These are phyloP conservation scores for Epicauta chinensis DNA, from an alignment of 1,140 invertebrate genomes.

Conservation along the genomic window DNA sequence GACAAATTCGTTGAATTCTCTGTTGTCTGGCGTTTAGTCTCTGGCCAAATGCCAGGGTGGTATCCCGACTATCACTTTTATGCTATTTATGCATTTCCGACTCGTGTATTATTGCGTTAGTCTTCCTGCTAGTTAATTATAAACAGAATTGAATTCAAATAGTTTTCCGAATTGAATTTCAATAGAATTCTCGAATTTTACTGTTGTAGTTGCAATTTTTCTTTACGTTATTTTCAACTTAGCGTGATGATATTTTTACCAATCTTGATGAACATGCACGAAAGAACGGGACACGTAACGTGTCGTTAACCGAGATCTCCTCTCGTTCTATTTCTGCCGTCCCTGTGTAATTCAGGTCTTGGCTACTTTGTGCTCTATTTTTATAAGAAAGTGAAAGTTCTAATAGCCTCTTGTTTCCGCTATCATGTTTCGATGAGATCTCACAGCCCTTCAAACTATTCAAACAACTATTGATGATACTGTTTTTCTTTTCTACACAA, in stretches of 20 bases:
- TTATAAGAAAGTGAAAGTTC: conserved; percentile 15
- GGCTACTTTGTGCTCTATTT: conserved; percentile 17
- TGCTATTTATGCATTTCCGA: conserved; percentile 16
- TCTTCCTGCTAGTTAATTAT: conserved; percentile 15
- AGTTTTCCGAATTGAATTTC: no score
- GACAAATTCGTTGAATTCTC: conserved; percentile 5
- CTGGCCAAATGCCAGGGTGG: conserved; percentile 12
- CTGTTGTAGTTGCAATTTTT: background rate
- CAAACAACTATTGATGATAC: background rate
- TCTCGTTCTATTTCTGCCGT: conserved; percentile 10
- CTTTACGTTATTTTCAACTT: conserved; percentile 1
- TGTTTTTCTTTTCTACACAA: no score
- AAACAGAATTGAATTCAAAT: no score
- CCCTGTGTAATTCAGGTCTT: conserved; percentile 11
- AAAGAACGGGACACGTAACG: conserved; percentile 10
- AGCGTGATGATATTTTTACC: conserved; percentile 12
- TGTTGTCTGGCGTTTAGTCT: conserved; percentile 4
- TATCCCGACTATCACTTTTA: conserved; percentile 3
- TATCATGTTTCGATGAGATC: conserved; percentile 1
- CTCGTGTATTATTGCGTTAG: background rate
- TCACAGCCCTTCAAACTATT: background rate
- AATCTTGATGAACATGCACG: conserved; percentile 3
- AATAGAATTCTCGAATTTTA: no score
- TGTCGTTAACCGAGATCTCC: conserved; percentile 15
- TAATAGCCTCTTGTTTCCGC: conserved; percentile 7